phyloP scores from a whole-genome alignment of 1,140 invertebrate genomes.

The Drosophila bocki region DNA sequence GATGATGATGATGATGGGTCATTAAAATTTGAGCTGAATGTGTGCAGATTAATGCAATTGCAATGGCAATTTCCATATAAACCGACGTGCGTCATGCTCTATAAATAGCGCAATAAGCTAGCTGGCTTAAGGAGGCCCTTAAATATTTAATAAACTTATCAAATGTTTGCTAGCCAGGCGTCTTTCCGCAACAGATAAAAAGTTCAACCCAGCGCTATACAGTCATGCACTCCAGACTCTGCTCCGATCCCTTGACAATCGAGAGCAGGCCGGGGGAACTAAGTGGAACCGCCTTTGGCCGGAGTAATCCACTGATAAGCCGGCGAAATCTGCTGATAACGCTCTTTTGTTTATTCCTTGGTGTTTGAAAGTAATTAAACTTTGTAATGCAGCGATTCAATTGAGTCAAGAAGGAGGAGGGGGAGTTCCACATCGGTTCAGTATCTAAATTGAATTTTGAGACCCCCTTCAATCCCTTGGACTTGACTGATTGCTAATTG shows the following conservation, averaged over 20 bases:
- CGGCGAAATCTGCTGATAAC: constrained; percentile 59
- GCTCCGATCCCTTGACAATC: constrained; percentile 25
- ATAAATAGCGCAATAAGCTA: constrained; percentile 23
- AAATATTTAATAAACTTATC: constrained; percentile 53
- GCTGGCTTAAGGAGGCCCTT: not conserved
- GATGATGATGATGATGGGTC: constrained; percentile 32
- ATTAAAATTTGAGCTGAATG: constrained; percentile 37
- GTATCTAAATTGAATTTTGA: constrained; percentile 60
- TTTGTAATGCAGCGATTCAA: constrained; percentile 51
- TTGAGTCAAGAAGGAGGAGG: constrained; percentile 1
- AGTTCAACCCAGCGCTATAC: constrained; percentile 22
- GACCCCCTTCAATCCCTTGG: constrained; percentile 15
- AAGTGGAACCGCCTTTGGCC: constrained; percentile 58
- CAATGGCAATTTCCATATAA: constrained; percentile 18
- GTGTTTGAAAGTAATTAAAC: constrained; percentile 56
- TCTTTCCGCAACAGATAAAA: constrained; percentile 49
- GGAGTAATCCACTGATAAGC: constrained; percentile 51
- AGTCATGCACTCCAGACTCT: constrained; percentile 6
- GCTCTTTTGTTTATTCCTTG: constrained; percentile 34
- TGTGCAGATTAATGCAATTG: constrained; percentile 36
- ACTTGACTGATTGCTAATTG: constrained; percentile 60
- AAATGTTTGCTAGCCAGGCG: constrained; percentile 29
- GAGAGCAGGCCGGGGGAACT: constrained; percentile 45
- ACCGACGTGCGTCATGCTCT: constrained; percentile 10
- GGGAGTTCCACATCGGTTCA: constrained; percentile 30